Evolutionary conservation across 2,888 invertebrate species (phyloP), one percentile per base, ranked within the genome.

Genomic region (Agapostemon virescens): DNA sequence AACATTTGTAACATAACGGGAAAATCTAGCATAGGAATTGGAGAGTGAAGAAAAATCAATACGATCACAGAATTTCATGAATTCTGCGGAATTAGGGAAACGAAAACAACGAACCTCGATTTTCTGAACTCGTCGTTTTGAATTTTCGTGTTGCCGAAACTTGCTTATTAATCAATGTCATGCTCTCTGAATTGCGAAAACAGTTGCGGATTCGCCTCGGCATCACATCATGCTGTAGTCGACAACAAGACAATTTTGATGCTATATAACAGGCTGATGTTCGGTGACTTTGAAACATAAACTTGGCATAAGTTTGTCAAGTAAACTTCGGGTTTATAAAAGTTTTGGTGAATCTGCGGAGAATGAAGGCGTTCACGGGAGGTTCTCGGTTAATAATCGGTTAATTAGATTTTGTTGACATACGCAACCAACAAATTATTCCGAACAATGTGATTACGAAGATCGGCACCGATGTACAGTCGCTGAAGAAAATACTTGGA

Each of bases 281-380:
- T 33, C 33, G 33, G 58, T 33, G 58, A 61, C 58, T 61, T 61
- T 61, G 58, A 61, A 61, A 30, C 58, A 61, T 61, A 61, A 33
- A 61, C 58, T 61, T 58, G 30, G 58, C 9, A 33, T 33, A 30
- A 61, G 58, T 61, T 61, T 20, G 58, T 7, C 33, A 30, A 61
- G 30, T 33, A 33, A 61, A 61, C 58, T 33, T 33, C 33, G 9
- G 30, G 20, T 61, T 61, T 33, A 61, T 33, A 61, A 33, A 61
- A 61, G 58, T 61, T 61, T 61, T 33, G 30, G 58, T 30, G 9
- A 61, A 61, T 33, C 30, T 17, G 30, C 20, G 20, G 58, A 33
- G 58, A 61, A 61, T 33, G 58, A 30, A 61, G 58, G 20, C 30
- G 30, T 61, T 9, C 33, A 20, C 17, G 20, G 33, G 1, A 4